Conservation (phyloP, 1,140 invertebrate genomes). For the Anadara kagoshimensis region DNA sequence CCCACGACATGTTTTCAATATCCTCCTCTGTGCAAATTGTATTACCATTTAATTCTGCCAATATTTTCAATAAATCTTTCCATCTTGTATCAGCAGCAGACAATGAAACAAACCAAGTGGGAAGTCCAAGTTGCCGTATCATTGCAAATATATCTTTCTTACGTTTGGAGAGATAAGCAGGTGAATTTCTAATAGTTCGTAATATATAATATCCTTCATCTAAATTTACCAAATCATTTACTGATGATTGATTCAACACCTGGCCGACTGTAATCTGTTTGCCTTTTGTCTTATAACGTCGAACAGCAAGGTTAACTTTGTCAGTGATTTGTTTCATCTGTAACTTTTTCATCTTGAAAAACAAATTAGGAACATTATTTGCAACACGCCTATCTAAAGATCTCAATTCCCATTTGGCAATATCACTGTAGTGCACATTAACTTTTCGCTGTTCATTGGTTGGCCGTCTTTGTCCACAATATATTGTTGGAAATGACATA, state of each 20-base stretch:
- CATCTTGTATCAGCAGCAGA: constrained; percentile 47
- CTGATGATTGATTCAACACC: constrained; percentile 6
- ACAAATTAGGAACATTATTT: constrained; percentile 40
- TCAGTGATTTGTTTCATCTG: constrained; percentile 43
- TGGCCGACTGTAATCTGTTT: constrained; percentile 40
- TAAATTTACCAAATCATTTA: constrained; percentile 37
- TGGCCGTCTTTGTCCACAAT: constrained; percentile 37
- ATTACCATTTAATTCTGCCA: constrained; percentile 37
- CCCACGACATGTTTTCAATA: constrained; percentile 14
- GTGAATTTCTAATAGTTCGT: constrained; percentile 38
- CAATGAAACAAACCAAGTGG: constrained; percentile 32
- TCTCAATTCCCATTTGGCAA: constrained; percentile 44
- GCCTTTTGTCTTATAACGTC: constrained; percentile 32
- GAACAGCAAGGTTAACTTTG: constrained; percentile 36
- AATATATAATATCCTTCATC: constrained; percentile 53
- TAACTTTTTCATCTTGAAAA: constrained; percentile 48
- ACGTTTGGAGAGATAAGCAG: constrained; percentile 41
- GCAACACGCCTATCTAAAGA: constrained; percentile 41
- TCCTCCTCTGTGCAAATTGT: constrained; percentile 39
- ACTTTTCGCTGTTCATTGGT: constrained; percentile 27
- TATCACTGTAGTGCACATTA: constrained; percentile 38
- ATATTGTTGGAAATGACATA: constrained; percentile 45
- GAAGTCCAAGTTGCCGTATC: constrained; percentile 45
- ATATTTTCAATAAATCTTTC: constrained; percentile 31
- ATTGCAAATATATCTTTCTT: constrained; percentile 58